Base-by-base conservation (phyloP, 53 echinoderm and acorn worm genomes). In the Holothuria scabra region DNA sequence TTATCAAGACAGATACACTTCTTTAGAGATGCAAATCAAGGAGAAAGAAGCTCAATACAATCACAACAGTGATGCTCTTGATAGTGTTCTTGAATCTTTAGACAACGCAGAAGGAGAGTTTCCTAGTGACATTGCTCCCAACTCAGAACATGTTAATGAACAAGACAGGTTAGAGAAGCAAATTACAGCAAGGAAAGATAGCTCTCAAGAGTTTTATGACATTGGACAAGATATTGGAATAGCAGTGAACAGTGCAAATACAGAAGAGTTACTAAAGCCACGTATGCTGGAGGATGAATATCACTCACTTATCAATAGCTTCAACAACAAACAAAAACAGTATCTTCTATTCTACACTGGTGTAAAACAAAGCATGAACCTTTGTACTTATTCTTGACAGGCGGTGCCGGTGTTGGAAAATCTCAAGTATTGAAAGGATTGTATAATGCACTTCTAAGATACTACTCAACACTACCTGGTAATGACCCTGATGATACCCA, bases 391-490 rank as follows among this genome's bases (percentile, higher is more conserved):
- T 90, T 90, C 31, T 59, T 90, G 26, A 90, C 72, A 57, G 90
- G 90, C 83, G 90, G 86, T 31, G 90, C 86, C 71, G 90, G 90
- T 74, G 86, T 86, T 44, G 86, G 90, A 31, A 90, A 90, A 55
- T 81, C 90, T n/a, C 61, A 68, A 25, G 86, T 90, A 60, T 28
- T 82, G 33, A 86, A 56, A 66, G 74, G 65, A 52, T 38, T n/a
- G n/a, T n/a, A n/a, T n/a, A n/a, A n/a, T n/a, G n/a, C n/a, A n/a
- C n/a, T n/a, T n/a, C n/a, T n/a, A 61, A 32, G 86, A 86, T 83
- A 86, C 70, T 70, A 81, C 74, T 82, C 58, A 20, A 60, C 79
- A 24, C 14, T 32, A 64, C 37, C 59, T 35, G 78, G 86, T 21
- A 56, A 56, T 29, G 86, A 90, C 63, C 86, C 86, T 18, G 83